Evolutionary conservation across 2,888 invertebrate genomes (phyloP), one percentile per base, ranked within the genome.

Genomic region (Ryuthela nishihirai): DNA sequence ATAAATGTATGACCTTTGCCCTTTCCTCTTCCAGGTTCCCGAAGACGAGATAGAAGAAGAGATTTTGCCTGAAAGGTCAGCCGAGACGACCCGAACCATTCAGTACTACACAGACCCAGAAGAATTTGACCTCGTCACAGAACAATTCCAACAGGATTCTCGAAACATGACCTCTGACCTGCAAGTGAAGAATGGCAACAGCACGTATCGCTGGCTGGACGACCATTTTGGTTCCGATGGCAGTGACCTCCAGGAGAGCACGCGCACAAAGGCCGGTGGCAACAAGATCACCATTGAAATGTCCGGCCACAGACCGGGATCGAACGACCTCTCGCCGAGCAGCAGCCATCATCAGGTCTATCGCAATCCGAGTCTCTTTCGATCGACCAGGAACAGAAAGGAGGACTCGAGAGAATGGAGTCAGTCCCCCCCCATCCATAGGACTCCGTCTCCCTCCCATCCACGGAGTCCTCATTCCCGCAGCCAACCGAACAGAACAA

Each of bases 21-120:
- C n/a, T n/a, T n/a, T n/a, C n/a, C n/a, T n/a, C n/a, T n/a, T n/a
- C 29, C 17, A 67, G 53, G 48, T 64, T 1, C 67, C 67, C 0
- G 67, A 67, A 39, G 56, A 66, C 10, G 58, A 58, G 25, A 46
- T 49, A 3, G 55, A 62, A 38, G 54, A 36, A 15, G 46, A 41
- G 4, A 42, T 53, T 46, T 45, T 62, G 0, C 61, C 61, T 0
- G 61, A 62, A 23, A 34, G 53, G 1, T 62, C 61, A 4, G 54
- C 45, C 5, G 60, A 60, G 17, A 54, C 45, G 1, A 26, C 54
- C 7, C 43, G 54, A 10, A 60, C 48, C 9, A 45, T 60, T 25
- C 54, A 60, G 50, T 60, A 60, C 45, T 60, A 54, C 41, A 50
- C 45, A 3, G 60, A 60, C 18, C 60, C 60, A 3, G 42, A 48